Evolutionary conservation across 2,113 vertebrate species (phyloP).

Genomic region (Bufo bufo): DNA sequence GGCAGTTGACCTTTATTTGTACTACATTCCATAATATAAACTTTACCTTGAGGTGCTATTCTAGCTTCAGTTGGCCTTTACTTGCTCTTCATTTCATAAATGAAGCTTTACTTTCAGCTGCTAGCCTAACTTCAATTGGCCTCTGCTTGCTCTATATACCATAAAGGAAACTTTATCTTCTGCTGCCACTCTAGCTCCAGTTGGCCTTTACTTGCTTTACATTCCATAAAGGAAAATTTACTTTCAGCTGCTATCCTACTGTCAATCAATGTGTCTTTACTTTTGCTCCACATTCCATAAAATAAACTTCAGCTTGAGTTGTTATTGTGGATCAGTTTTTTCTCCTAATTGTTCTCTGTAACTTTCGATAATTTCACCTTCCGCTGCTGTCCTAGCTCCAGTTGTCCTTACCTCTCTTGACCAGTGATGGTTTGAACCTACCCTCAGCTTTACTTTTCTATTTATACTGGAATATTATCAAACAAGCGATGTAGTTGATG

Average conservation of each 20-base stretch:
- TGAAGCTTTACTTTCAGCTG: no score
- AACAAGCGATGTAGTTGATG: neutral
- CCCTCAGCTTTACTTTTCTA: neutral
- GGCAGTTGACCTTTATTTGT: neutral
- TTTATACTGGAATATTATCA: neutral
- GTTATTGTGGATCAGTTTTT: no score
- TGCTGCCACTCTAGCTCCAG: neutral
- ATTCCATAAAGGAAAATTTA: neutral
- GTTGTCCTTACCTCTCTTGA: neutral
- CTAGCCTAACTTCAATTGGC: neutral
- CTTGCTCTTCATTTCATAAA: neutral
- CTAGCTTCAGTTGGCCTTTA: neutral
- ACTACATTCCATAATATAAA: neutral
- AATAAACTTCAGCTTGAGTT: no score
- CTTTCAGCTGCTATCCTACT: neutral
- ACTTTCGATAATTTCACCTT: no score
- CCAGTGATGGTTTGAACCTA: no score
- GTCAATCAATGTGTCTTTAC: neutral
- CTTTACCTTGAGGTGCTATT: neutral
- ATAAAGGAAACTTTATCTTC: neutral
- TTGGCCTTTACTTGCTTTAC: neutral
- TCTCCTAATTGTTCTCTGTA: no score
- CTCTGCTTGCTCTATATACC: neutral
- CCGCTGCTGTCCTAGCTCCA: neutral
- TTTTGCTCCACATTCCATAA: no score